These are phyloP conservation scores for Verasper variegatus DNA, from an alignment of 2,113 vertebrate genomes.

Conservation along the genomic window DNA sequence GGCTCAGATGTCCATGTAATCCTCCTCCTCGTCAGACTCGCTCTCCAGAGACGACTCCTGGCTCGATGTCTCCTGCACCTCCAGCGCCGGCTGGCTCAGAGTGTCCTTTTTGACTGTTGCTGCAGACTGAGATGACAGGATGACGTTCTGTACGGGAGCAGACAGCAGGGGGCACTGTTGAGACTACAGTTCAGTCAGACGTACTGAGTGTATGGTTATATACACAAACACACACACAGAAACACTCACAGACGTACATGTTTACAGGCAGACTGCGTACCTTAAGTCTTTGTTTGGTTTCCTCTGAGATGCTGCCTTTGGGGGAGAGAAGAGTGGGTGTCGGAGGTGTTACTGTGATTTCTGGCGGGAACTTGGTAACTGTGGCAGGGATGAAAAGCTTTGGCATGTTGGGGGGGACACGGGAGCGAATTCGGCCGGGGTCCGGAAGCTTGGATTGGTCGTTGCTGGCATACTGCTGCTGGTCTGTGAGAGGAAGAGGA, in stretches of 20 bases:
- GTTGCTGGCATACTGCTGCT: slow-evolving; percentile 80
- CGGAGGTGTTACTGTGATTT: slow-evolving; percentile 98
- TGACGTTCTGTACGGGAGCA: slow-evolving; percentile 88
- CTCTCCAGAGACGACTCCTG: slow-evolving; percentile 98
- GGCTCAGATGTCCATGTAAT: slow-evolving; percentile 95
- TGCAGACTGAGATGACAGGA: slow-evolving; percentile 96
- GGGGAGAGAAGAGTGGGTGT: slow-evolving; percentile 98
- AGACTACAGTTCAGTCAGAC: slow-evolving; percentile 4
- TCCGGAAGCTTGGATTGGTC: slow-evolving; percentile 85
- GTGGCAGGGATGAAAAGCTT: slow-evolving; percentile 97
- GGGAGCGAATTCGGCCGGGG: slow-evolving; percentile 86
- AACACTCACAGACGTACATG: neutral
- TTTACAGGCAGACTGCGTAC: slow-evolving; percentile 69
- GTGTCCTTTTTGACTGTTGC: slow-evolving; percentile 97
- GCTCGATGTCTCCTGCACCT: slow-evolving; percentile 97
- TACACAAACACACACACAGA: neutral
- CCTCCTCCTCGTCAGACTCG: slow-evolving; percentile 95
- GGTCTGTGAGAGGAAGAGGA: slow-evolving; percentile 50
- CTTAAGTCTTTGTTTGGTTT: slow-evolving; percentile 98
- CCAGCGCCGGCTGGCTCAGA: slow-evolving; percentile 94
- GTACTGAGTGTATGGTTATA: too few species aligned
- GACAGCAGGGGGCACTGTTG: slow-evolving; percentile 56
- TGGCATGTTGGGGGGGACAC: slow-evolving; percentile 93
- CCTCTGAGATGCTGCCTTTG: slow-evolving; percentile 98
- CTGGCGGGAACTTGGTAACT: slow-evolving; percentile 94